Conservation (phyloP, 2,797 vertebrate species). For the Enteromius trimaculatus region DNA sequence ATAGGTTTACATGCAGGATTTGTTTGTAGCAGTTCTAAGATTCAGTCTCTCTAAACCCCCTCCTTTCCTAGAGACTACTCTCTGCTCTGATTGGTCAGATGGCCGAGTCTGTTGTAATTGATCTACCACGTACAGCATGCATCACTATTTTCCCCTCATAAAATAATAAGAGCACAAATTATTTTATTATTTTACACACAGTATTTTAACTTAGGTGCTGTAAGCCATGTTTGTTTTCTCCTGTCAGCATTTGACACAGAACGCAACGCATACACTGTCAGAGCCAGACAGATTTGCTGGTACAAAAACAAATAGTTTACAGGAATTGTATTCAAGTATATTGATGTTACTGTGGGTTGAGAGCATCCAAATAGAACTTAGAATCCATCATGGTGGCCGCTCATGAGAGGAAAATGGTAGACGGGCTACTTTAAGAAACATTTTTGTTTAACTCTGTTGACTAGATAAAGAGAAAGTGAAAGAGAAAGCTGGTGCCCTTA, state of each 20-base stretch:
- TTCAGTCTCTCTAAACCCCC: neutral
- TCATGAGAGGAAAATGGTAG: neutral
- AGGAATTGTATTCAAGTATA: neutral
- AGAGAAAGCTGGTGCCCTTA: slow-evolving; percentile 25
- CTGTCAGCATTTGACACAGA: too few species aligned
- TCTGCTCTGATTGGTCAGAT: neutral
- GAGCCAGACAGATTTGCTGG: neutral
- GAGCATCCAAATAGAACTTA: neutral
- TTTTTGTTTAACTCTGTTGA: neutral
- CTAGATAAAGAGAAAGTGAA: neutral
- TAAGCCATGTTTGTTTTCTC: too few species aligned
- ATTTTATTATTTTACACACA: too few species aligned
- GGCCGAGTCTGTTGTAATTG: neutral
- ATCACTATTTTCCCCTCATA: neutral
- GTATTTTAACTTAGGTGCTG: too few species aligned
- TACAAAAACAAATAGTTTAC: neutral
- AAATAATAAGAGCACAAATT: neutral
- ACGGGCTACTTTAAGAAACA: neutral
- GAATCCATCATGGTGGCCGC: neutral
- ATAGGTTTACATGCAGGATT: neutral
- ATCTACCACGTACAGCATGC: neutral
- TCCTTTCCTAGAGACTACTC: neutral
- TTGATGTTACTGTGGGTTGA: neutral
- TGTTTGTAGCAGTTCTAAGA: neutral
- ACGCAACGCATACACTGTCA: too few species aligned